phyloP scores from a whole-genome alignment of 2,797 vertebrate species.

The Enteromius fasciolatus region DNA sequence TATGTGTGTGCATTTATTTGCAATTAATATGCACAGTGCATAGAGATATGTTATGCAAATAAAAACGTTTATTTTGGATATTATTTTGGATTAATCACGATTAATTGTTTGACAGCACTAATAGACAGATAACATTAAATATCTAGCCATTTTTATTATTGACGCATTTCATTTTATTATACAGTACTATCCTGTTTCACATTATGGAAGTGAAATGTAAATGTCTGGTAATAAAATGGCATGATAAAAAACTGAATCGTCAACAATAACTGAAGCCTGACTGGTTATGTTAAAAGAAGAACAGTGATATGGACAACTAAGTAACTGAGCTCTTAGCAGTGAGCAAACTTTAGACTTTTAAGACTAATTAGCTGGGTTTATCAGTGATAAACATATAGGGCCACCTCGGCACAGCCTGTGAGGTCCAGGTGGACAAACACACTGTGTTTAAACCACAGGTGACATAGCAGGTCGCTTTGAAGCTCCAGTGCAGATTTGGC shows the following conservation, averaged over 20 bases:
- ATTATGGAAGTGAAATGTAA: background rate
- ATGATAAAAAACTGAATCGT: background rate
- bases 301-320: background rate
- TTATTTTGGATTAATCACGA: no score
- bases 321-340: conserved; percentile 48
- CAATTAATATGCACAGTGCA: no score
- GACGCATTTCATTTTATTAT: background rate
- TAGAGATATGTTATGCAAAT: no score
- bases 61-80: no score
- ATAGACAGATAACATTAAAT: background rate
- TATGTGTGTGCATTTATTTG: no score
- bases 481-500: conserved; percentile 67
- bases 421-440: conserved; percentile 68
- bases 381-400: conserved; percentile 67
- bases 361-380: conserved; percentile 51
- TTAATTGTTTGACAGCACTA: no score
- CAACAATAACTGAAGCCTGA: background rate
- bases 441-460: conserved; percentile 67
- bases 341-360: conserved; percentile 59
- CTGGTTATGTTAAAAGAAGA: background rate
- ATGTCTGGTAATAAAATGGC: background rate
- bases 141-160: background rate
- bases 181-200: background rate
- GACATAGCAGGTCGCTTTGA: conserved; percentile 72
- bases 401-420: conserved; percentile 60